Evolutionary conservation across 2,797 vertebrate genomes (phyloP).

Genomic region (Typhlichthys subterraneus): DNA sequence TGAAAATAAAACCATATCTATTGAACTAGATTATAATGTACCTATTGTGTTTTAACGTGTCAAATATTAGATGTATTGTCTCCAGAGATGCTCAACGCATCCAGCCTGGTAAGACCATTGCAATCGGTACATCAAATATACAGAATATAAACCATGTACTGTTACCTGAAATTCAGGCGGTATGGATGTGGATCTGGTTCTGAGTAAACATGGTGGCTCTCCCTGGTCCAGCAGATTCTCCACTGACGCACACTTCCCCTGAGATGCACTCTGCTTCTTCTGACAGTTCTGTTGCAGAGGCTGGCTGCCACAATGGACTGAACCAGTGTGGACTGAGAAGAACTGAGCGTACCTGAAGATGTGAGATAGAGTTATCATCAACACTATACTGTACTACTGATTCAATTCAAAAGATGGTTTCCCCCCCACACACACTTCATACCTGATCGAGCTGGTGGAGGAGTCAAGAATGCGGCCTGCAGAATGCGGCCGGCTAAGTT

Average conservation of each 20-base stretch:
- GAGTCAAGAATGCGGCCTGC: slow-evolving; percentile 75
- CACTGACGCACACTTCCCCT: slow-evolving; percentile 60
- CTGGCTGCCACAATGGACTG: slow-evolving; percentile 45
- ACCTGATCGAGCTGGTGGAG: slow-evolving; percentile 70
- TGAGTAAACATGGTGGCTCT: slow-evolving; percentile 50
- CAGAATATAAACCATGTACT: not conserved
- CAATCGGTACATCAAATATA: not conserved
- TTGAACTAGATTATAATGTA: no score
- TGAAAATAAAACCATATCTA: no score
- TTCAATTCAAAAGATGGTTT: no score
- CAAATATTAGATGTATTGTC: no score
- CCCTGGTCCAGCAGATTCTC: slow-evolving; percentile 71
- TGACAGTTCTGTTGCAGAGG: slow-evolving; percentile 53
- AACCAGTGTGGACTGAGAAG: slow-evolving; percentile 67
- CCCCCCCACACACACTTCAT: slow-evolving; percentile 3
- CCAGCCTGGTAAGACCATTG: no score
- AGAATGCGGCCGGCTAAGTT: slow-evolving; percentile 69
- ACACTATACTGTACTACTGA: no score
- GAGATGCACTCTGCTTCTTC: slow-evolving; percentile 47
- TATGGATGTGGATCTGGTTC: slow-evolving; percentile 69
- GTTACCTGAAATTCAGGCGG: slow-evolving; percentile 74
- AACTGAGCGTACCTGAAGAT: slow-evolving; percentile 72
- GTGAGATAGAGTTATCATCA: no score
- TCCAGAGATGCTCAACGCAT: no score
- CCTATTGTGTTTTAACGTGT: not conserved